Evolutionary conservation across 2,888 invertebrate species (phyloP).

Genomic region (Endomychus coccineus): DNA sequence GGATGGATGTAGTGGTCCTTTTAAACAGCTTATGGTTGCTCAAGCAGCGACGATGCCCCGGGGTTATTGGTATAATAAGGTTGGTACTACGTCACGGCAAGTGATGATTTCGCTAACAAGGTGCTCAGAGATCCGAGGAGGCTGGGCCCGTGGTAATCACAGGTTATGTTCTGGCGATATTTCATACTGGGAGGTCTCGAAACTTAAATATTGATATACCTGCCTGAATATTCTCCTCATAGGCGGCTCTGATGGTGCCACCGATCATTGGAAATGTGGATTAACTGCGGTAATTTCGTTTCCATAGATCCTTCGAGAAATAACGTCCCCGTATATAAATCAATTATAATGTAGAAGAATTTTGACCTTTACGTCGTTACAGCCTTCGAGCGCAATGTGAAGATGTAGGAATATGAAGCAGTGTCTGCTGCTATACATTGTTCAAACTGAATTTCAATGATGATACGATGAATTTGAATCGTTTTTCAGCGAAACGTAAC

Average conservation of each 20-base stretch:
- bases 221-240: constrained; percentile 9
- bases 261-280: constrained; percentile 8
- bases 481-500: no score
- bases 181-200: constrained; percentile 36
- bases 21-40: constrained; percentile 11
- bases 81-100: constrained; percentile 33
- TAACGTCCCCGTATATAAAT: no score
- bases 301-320: no score
- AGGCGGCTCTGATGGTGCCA: constrained; percentile 8
- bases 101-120: constrained; percentile 44
- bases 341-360: no score
- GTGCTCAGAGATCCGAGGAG: constrained; percentile 37
- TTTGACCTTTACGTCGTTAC: no score
- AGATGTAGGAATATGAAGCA: no score
- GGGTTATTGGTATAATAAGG: constrained; percentile 28
- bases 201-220: constrained; percentile 16
- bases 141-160: constrained; percentile 39
- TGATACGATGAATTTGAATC: no score
- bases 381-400: no score
- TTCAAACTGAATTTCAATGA: no score
- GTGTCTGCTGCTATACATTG: no score
- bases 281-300: no score
- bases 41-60: constrained; percentile 12
- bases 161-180: constrained; percentile 34
- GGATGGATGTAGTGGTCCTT: constrained; percentile 13